These are phyloP conservation scores for Agonum fuliginosum DNA, from an alignment of 2,888 invertebrate genomes.

Conservation along the genomic window DNA sequence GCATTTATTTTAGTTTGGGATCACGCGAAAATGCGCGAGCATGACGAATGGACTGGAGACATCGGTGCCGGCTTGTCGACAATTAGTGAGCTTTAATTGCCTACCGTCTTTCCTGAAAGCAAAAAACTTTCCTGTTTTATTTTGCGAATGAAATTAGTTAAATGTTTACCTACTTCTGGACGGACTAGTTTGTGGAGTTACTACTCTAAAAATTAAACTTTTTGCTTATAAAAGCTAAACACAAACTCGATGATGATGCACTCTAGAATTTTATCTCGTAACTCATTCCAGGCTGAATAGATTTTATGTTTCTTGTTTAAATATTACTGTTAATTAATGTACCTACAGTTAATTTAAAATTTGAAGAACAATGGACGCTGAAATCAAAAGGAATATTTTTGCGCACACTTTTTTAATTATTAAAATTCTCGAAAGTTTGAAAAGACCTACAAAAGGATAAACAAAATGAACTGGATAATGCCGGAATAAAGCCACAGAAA, in stretches of 20 bases:
- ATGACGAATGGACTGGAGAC: conserved; percentile 3
- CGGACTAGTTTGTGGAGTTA: neutral
- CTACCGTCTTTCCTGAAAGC: conserved; percentile 41
- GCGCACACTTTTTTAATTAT: conserved; percentile 39
- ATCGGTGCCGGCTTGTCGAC: conserved; percentile 9
- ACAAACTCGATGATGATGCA: conserved; percentile 15
- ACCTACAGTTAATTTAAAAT: conserved; percentile 38
- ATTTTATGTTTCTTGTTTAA: neutral
- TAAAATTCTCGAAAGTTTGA: conserved; percentile 40
- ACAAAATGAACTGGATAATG: conserved; percentile 41
- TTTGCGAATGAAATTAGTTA: conserved; percentile 48
- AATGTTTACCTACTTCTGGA: conserved; percentile 31
- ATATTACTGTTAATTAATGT: conserved; percentile 16
- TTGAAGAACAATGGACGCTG: conserved; percentile 3
- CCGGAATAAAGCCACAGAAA: conserved; percentile 42
- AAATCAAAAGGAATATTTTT: conserved; percentile 19
- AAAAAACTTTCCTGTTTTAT: conserved; percentile 32
- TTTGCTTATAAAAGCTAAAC: neutral
- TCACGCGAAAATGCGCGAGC: neutral
- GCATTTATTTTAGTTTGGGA: conserved; percentile 1
- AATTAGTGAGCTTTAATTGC: conserved; percentile 49
- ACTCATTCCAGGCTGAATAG: neutral
- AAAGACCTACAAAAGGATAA: conserved; percentile 46
- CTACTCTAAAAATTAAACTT: conserved; percentile 4
- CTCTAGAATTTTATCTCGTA: neutral